Evolutionary conservation across 2,113 vertebrate genomes (phyloP).

Genomic region (Serilophus lunatus): DNA sequence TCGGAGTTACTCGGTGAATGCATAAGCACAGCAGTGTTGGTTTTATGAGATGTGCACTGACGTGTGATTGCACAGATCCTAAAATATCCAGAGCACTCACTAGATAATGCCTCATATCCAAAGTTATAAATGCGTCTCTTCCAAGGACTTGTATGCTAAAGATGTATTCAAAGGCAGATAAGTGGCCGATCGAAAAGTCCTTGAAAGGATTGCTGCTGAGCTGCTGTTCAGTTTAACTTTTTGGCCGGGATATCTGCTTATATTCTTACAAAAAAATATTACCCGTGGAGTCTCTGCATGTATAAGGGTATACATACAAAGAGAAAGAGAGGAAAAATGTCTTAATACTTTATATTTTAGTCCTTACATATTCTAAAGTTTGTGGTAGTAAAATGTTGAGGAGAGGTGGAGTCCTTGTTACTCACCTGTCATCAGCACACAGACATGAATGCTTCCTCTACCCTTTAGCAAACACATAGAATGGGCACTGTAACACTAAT

Average conservation of each 20-base stretch:
- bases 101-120: background rate
- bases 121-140: background rate
- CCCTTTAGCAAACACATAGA: background rate
- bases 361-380: background rate
- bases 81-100: background rate
- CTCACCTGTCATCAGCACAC: background rate
- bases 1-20: background rate
- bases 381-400: background rate
- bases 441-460: background rate
- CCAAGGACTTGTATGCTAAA: background rate
- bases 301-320: background rate
- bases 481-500: background rate
- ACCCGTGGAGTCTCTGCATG: background rate
- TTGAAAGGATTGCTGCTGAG: background rate
- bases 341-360: background rate
- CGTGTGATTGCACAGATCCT: accelerated
- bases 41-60: background rate
- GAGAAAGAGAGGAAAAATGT: background rate
- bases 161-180: background rate
- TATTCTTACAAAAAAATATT: background rate
- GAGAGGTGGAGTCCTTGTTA: background rate
- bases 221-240: background rate
- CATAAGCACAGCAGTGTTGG: background rate
- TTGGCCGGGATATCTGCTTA: background rate
- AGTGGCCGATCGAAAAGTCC: background rate